Percentiles rank a stretch among this genome's conserved stretches.
These are phyloP conservation scores for Danio choprae DNA, from an alignment of 2,797 vertebrate species.

Conservation along the genomic window DNA sequence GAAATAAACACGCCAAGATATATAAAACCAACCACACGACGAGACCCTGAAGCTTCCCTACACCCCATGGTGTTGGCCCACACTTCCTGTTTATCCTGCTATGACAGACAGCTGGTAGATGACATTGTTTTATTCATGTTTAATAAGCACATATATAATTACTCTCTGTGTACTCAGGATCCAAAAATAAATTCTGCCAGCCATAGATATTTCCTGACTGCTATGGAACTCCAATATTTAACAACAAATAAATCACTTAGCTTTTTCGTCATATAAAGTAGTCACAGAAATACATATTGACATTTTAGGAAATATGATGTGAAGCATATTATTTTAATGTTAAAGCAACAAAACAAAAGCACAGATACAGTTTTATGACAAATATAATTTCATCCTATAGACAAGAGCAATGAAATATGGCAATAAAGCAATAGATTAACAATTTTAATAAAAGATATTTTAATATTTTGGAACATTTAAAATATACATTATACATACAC, in stretches of 20 bases:
- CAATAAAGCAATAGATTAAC: too few relatives aligned
- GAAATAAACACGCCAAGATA: slow-evolving; percentile 49
- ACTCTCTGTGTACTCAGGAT: neutral
- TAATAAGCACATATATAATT: neutral
- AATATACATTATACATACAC: too few relatives aligned
- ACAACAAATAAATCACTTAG: neutral
- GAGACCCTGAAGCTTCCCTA: neutral
- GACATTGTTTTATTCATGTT: neutral
- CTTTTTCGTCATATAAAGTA: neutral
- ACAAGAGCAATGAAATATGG: too few relatives aligned
- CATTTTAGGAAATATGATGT: too few relatives aligned
- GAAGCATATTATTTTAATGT: too few relatives aligned
- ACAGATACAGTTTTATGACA: too few relatives aligned
- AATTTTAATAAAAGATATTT: too few relatives aligned
- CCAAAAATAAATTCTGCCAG: neutral
- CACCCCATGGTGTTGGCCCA: neutral
- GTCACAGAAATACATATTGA: too few relatives aligned
- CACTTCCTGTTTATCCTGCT: slow-evolving; percentile 2
- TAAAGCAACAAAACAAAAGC: too few relatives aligned
- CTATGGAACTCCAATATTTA: neutral
- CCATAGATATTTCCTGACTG: neutral
- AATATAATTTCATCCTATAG: too few relatives aligned
- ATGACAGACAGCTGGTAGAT: neutral
- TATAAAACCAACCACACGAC: slow-evolving; percentile 41
- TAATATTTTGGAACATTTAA: too few relatives aligned